A percentile compares a stretch with the other conserved stretches of the same genome.
Evolutionary conservation across 2,888 invertebrate genomes (phyloP).

Genomic region (Xanthostigma xanthostigma): DNA sequence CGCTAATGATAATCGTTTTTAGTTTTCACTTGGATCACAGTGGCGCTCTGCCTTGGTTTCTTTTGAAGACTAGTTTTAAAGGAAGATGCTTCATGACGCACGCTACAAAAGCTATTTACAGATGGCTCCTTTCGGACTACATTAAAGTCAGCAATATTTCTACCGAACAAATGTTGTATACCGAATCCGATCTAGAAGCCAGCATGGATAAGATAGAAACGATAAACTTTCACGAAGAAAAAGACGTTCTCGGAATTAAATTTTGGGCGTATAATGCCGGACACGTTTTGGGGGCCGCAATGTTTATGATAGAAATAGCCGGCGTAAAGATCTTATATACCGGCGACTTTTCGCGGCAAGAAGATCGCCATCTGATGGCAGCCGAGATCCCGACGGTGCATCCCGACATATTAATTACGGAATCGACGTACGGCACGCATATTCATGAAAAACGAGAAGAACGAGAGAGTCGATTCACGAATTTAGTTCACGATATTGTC

Average conservation of each 20-base stretch:
- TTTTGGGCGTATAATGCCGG: conserved; percentile 99
- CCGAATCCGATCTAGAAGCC: conserved; percentile 90
- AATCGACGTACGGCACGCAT: conserved; percentile 98
- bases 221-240: conserved; percentile 94
- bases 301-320: conserved; percentile 99
- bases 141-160: conserved; percentile 98
- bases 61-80: conserved; percentile 92
- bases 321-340: conserved; percentile 94
- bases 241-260: conserved; percentile 88
- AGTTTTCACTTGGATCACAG: conserved; percentile 98
- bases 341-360: conserved; percentile 96
- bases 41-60: conserved; percentile 95
- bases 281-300: conserved; percentile 96
- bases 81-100: conserved; percentile 99
- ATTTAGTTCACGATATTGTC: conserved; percentile 90
- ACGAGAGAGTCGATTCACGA: conserved; percentile 85
- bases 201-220: conserved; percentile 99
- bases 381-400: conserved; percentile 94
- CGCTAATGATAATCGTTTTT: conserved; percentile 17
- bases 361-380: conserved; percentile 97
- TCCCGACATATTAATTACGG: conserved; percentile 95
- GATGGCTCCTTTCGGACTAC: conserved; percentile 96
- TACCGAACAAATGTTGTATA: conserved; percentile 92
- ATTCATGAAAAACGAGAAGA: conserved; percentile 98
- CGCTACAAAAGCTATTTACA: conserved; percentile 97